Conservation (phyloP, 2,888 invertebrate species). For the Microplitis deprimator region DNA sequence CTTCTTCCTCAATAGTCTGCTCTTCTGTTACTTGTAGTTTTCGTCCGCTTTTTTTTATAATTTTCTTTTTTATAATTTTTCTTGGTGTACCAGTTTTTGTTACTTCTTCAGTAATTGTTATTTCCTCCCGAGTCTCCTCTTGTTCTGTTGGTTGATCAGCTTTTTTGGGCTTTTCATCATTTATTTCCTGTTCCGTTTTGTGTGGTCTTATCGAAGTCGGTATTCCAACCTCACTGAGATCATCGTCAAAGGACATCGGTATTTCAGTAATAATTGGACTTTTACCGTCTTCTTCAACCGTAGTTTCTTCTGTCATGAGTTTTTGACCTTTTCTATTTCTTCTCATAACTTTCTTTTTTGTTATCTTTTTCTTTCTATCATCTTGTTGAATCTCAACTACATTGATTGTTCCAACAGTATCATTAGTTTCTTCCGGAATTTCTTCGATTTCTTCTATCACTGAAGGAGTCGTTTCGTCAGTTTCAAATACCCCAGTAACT, state of each 20-base stretch:
- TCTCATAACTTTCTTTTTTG: slow-evolving; percentile 68
- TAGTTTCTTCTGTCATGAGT: slow-evolving; percentile 69
- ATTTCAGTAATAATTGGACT: slow-evolving; percentile 67
- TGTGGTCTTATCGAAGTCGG: not conserved
- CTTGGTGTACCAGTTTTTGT: slow-evolving; percentile 61
- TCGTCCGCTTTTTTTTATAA: slow-evolving; percentile 64
- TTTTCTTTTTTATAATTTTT: slow-evolving; percentile 53
- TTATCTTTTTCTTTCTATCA: slow-evolving; percentile 55
- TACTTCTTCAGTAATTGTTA: slow-evolving; percentile 55
- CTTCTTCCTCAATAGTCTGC: slow-evolving; percentile 65
- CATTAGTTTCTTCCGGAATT: slow-evolving; percentile 37
- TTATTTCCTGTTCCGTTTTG: slow-evolving; percentile 63
- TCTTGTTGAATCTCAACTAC: slow-evolving; percentile 47
- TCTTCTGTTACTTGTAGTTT: slow-evolving; percentile 53
- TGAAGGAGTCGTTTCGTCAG: slow-evolving; percentile 61
- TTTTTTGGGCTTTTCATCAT: slow-evolving; percentile 66
- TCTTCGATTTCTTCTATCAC: slow-evolving; percentile 63
- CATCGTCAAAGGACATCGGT: slow-evolving; percentile 57
- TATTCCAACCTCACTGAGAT: slow-evolving; percentile 50
- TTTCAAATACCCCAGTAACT: slow-evolving; percentile 54
- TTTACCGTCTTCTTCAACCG: slow-evolving; percentile 68
- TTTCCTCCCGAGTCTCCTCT: slow-evolving; percentile 58
- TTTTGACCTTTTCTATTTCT: slow-evolving; percentile 63
- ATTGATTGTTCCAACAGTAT: slow-evolving; percentile 38
- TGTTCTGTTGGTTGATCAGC: slow-evolving; percentile 57